A percentile compares a stretch with the other conserved stretches of the same genome.
Evolutionary conservation across 2,113 vertebrate genomes (phyloP).

Genomic region (Choloepus hoffmanni): DNA sequence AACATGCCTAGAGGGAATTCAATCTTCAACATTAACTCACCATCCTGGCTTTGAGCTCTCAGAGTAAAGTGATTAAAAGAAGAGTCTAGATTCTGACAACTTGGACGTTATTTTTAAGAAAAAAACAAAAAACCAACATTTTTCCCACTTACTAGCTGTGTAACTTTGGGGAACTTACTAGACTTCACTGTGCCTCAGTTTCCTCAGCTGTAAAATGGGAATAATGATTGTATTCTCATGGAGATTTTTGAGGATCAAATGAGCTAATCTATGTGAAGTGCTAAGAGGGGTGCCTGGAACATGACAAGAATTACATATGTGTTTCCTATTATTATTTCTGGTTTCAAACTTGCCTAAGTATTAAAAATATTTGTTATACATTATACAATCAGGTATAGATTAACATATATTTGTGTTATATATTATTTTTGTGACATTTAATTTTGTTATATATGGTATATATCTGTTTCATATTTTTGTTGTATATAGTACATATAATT

Average conservation of each 20-base stretch:
- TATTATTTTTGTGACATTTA: constrained; percentile 7
- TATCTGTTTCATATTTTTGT: not conserved
- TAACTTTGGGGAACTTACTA: not conserved
- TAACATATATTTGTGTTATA: not conserved
- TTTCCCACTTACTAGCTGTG: not conserved
- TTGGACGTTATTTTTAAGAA: not conserved
- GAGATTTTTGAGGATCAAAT: not conserved
- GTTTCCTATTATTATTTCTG: constrained; percentile 40
- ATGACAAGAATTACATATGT: not conserved
- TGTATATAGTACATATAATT: not conserved
- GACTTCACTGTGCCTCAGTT: not conserved
- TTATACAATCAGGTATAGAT: not conserved
- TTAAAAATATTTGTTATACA: not conserved
- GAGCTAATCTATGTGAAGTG: not conserved
- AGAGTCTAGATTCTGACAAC: not conserved
- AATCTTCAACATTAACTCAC: not conserved
- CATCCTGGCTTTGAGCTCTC: not conserved
- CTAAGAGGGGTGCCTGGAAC: not conserved
- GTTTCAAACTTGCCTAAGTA: constrained; percentile 29
- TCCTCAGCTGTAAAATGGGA: not conserved
- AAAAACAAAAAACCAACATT: constrained; percentile 32
- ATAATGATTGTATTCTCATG: not conserved
- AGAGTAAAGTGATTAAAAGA: not conserved
- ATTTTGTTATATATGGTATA: not conserved
- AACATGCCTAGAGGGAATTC: not conserved